A percentile compares a stretch with the other conserved stretches of the same genome.
These are phyloP conservation scores for Raja brachyura DNA, from an alignment of 2,113 vertebrate species.

Conservation along the genomic window DNA sequence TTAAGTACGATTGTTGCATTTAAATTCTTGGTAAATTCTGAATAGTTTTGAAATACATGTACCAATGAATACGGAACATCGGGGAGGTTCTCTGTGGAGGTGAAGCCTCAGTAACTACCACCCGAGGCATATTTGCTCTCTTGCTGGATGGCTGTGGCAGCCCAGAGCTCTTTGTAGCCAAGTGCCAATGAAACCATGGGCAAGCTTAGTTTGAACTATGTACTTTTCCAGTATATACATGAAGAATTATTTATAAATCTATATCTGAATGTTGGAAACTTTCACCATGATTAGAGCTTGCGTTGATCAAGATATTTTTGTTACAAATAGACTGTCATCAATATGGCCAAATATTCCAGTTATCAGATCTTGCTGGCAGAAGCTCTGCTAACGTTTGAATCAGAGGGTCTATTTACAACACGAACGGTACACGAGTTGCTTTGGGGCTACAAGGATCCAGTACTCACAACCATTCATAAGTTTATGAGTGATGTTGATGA, in stretches of 20 bases:
- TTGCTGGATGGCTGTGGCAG: no score
- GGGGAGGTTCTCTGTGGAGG: no score
- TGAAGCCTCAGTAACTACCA: no score
- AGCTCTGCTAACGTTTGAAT: conserved; percentile 47
- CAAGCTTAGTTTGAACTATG: no score
- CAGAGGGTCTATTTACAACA: conserved; percentile 63
- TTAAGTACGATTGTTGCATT: no score
- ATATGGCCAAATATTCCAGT: conserved; percentile 49
- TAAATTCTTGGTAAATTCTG: no score
- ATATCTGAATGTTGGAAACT: background rate
- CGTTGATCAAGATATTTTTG: background rate
- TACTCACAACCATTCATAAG: conserved; percentile 57
- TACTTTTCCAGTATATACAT: background rate
- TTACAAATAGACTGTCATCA: conserved; percentile 68
- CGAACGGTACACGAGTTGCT: conserved; percentile 69
- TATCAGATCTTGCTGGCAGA: conserved; percentile 49
- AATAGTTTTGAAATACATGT: no score
- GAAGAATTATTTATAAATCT: background rate
- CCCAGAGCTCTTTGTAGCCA: no score
- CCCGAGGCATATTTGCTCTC: no score
- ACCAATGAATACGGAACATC: no score
- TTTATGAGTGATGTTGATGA: conserved; percentile 51
- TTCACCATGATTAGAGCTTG: conserved; percentile 13
- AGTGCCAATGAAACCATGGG: no score
- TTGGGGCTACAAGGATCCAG: conserved; percentile 82